Base-by-base conservation (phyloP, 2,888 invertebrate species). In the Oligia strigilis region DNA sequence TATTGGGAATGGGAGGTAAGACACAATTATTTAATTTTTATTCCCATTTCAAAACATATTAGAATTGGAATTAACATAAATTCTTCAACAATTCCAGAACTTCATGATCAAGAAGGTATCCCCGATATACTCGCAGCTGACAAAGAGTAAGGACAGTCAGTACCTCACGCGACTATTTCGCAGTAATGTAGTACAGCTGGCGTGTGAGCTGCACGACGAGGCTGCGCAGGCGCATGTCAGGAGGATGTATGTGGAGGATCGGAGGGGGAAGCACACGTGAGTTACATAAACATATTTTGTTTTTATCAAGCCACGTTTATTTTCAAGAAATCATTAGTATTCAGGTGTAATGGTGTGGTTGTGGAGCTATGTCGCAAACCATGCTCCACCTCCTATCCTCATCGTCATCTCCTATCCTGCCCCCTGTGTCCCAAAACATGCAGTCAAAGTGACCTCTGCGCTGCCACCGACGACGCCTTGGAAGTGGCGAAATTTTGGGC, bases 1-100 rank as follows among this genome's bases (percentile, higher is more conserved):
- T 95, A 94, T 83, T 92, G 92, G 87, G 95, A 96, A 72, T 97
- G 96, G 96, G 93, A 95, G 94, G 97, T 97, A 86, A 83, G 81
- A 17, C 1, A 46, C 0, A n/a, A 14, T 14, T 49, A n/a, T 14
- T 62, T 2, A 5, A 29, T 29, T 55, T 60, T 55, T 23, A 49
- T 9, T 9, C 9, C 14, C 0, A 55, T 40, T 55, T 0, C 8
- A 36, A 36, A 40, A 52, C 14, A 23, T 36, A 23, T 8, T 4
- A 23, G 8, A 52, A 19, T 55, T 36, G 14, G 8, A 71, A 49
- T 19, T n/a, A 40, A 58, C 4, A 3, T 6, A 8, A 29, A 17
- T 6, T 14, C 2, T 29, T 36, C 29, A 9, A 36, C 36, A 72
- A 69, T 93, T 93, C 6, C 91, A 97, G 97, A 90, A 90, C n/a